Evolutionary conservation across 2,888 invertebrate species (phyloP).

Genomic region (Polydrusus cervinus): DNA sequence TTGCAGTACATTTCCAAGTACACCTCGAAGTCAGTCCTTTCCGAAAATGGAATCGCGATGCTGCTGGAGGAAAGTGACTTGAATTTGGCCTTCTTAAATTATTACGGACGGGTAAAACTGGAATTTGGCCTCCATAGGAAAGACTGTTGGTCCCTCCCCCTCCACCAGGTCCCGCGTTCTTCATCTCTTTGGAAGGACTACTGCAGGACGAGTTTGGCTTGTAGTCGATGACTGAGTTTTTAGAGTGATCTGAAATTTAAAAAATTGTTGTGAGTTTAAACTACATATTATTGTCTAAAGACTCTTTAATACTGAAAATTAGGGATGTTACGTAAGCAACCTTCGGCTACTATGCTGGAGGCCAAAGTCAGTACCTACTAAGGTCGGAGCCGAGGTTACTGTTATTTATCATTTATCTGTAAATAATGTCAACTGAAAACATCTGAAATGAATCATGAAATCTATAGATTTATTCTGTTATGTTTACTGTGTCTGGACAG

Average conservation of each 20-base stretch:
- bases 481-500: too few species aligned
- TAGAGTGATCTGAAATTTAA: constrained; percentile 83
- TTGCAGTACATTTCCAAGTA: constrained; percentile 94
- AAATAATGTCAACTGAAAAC: too few species aligned
- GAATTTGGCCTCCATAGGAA: constrained; percentile 70
- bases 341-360: too few species aligned
- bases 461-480: too few species aligned
- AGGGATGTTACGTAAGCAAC: too few species aligned
- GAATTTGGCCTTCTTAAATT: constrained; percentile 79
- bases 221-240: constrained; percentile 91
- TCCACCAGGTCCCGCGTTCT: constrained; percentile 76
- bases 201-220: constrained; percentile 89
- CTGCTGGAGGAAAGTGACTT: constrained; percentile 81
- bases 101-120: constrained; percentile 84
- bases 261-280: too few species aligned
- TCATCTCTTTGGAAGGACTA: constrained; percentile 86
- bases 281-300: too few species aligned
- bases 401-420: too few species aligned
- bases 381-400: too few species aligned
- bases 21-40: constrained; percentile 90
- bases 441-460: too few species aligned
- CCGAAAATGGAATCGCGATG: constrained; percentile 87
- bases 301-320: too few species aligned
- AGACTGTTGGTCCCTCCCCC: constrained; percentile 57
- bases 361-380: too few species aligned